These are phyloP conservation scores for Drosophila willistoni DNA, from an alignment of 1,140 invertebrate species.

Conservation along the genomic window DNA sequence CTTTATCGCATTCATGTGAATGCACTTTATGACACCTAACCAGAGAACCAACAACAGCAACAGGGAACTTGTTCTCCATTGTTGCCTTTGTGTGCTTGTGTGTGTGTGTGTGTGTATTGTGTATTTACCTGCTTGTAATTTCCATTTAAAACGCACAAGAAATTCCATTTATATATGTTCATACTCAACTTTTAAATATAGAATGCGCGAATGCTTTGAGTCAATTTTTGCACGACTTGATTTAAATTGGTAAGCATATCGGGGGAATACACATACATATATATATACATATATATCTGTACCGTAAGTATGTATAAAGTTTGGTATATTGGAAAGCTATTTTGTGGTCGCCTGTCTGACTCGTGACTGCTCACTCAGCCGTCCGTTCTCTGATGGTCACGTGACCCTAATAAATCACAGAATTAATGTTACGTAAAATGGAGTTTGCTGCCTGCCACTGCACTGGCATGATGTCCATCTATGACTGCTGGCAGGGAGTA, in stretches of 20 bases:
- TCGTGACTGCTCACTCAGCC: slow-evolving; percentile 68
- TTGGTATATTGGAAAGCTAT: slow-evolving; percentile 45
- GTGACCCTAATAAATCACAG: slow-evolving; percentile 83
- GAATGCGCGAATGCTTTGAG: slow-evolving; percentile 32
- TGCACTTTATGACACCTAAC: slow-evolving; percentile 81
- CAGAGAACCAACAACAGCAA: slow-evolving; percentile 30
- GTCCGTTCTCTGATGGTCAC: slow-evolving; percentile 80
- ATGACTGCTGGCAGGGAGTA: background rate
- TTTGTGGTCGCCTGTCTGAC: slow-evolving; percentile 67
- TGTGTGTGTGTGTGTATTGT: slow-evolving; percentile 7
- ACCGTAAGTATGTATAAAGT: no score
- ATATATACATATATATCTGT: no score
- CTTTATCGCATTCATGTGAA: slow-evolving; percentile 81
- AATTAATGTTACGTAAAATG: slow-evolving; percentile 84
- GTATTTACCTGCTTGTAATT: slow-evolving; percentile 56
- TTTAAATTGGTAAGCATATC: slow-evolving; percentile 20
- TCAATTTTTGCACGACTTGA: slow-evolving; percentile 57
- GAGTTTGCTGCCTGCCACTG: slow-evolving; percentile 57
- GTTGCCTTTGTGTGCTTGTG: background rate
- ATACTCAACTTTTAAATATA: slow-evolving; percentile 16
- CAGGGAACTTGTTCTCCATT: slow-evolving; percentile 16
- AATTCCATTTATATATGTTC: slow-evolving; percentile 14
- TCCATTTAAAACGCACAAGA: slow-evolving; percentile 38
- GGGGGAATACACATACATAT: background rate
- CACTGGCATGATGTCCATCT: slow-evolving; percentile 10